Conservation (phyloP, 2,888 invertebrate species). For the Lordiphosa fenestrarum region DNA sequence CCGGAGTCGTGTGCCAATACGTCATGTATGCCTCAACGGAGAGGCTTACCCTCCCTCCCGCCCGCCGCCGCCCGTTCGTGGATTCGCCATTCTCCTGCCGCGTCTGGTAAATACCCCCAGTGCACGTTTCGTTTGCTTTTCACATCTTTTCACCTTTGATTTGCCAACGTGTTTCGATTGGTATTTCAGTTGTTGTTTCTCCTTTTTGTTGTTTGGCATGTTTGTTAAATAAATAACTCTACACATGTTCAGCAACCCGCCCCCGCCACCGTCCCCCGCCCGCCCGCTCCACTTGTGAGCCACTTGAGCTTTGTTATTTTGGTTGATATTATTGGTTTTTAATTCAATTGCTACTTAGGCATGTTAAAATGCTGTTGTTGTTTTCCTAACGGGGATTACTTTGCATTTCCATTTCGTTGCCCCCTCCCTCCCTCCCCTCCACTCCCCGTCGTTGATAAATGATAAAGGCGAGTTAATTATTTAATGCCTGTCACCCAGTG, state of each 20-base stretch:
- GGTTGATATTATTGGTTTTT: conserved; percentile 54
- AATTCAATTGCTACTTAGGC: conserved; percentile 63
- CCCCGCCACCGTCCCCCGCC: background rate
- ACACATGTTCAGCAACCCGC: conserved; percentile 28
- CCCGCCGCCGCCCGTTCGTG: background rate
- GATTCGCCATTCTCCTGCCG: background rate
- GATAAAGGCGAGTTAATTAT: conserved; percentile 77
- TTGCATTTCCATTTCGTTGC: conserved; percentile 30
- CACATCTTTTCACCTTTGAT: conserved; percentile 64
- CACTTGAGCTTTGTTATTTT: conserved; percentile 4
- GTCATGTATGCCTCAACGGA: conserved; percentile 55
- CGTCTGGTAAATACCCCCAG: conserved; percentile 32
- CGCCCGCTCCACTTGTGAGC: background rate
- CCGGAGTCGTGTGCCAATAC: conserved; percentile 51
- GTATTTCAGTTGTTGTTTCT: background rate
- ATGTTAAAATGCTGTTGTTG: conserved; percentile 36
- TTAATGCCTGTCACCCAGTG: conserved; percentile 80
- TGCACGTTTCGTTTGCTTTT: conserved; percentile 54
- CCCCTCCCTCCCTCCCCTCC: background rate
- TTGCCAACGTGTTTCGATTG: conserved; percentile 40
- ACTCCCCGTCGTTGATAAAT: conserved; percentile 31
- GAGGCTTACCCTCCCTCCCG: conserved; percentile 1
- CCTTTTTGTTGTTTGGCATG: conserved; percentile 33
- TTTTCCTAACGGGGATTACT: conserved; percentile 43
- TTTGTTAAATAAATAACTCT: conserved; percentile 60